These are phyloP conservation scores for Dynastes maya DNA, from an alignment of 2,888 invertebrate species.

Conservation along the genomic window DNA sequence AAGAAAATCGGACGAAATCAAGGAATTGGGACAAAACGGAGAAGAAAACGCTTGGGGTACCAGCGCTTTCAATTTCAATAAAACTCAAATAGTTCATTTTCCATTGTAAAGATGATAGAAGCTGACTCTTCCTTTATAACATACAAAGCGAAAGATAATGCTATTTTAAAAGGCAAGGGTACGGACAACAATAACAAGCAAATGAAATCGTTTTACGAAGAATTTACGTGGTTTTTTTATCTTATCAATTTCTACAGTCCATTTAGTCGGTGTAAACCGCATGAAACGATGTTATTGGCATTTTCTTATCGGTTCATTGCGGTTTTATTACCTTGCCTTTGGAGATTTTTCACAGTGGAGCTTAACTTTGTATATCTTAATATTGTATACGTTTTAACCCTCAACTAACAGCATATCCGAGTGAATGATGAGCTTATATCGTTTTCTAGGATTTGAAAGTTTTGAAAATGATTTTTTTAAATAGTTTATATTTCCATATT, in stretches of 20 bases:
- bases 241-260: slow-evolving; percentile 2
- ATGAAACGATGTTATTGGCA: background rate
- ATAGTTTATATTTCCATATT: too few species aligned
- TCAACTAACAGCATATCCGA: too few species aligned
- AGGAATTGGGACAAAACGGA: background rate
- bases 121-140: background rate
- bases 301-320: background rate
- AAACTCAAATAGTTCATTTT: slow-evolving; percentile 7
- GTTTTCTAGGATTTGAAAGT: too few species aligned
- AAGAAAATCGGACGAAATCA: background rate
- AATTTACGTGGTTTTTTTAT: background rate
- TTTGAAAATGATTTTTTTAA: too few species aligned
- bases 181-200: background rate
- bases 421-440: too few species aligned
- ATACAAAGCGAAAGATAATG: background rate
- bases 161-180: background rate
- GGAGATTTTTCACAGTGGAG: too few species aligned
- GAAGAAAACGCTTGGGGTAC: background rate
- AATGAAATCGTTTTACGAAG: slow-evolving; percentile 4
- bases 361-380: too few species aligned
- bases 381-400: too few species aligned
- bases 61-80: slow-evolving; percentile 4
- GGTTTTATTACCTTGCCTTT: too few species aligned
- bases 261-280: background rate
- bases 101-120: background rate